A percentile compares a stretch with the other conserved stretches of the same genome.
Evolutionary conservation across 92 coral and sea anemone genomes (phyloP).

Genomic region (Plumapathes pennacea): DNA sequence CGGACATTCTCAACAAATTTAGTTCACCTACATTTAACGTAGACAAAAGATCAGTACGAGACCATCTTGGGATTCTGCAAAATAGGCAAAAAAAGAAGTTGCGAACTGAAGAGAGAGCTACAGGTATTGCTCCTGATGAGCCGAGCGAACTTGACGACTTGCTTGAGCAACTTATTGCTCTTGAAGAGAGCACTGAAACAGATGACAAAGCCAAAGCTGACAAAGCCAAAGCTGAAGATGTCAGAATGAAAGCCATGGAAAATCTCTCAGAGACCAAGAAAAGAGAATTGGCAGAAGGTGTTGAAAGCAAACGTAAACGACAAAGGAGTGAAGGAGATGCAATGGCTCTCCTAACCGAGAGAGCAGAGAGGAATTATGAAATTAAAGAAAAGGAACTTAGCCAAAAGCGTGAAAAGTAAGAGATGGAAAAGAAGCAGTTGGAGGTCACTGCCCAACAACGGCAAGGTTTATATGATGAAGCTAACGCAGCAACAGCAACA

Average conservation of each 20-base stretch:
- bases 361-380: slow-evolving; percentile 32
- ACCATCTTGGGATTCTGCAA: slow-evolving; percentile 26
- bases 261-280: slow-evolving; percentile 27
- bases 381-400: slow-evolving; percentile 19
- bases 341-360: slow-evolving; percentile 27
- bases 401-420: slow-evolving; percentile 12
- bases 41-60: slow-evolving; percentile 21
- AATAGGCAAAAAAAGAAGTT: slow-evolving; percentile 32
- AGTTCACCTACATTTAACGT: slow-evolving; percentile 24
- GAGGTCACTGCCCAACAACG: slow-evolving; percentile 21
- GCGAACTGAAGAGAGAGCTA: slow-evolving; percentile 43
- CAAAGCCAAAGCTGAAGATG: slow-evolving; percentile 45
- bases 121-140: slow-evolving; percentile 43
- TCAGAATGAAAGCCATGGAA: slow-evolving; percentile 50
- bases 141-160: slow-evolving; percentile 45
- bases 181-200: slow-evolving; percentile 56
- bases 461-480: slow-evolving; percentile 25
- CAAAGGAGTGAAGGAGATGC: slow-evolving; percentile 34
- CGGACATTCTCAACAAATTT: slow-evolving; percentile 27
- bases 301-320: slow-evolving; percentile 25
- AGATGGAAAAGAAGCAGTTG: slow-evolving; percentile 33
- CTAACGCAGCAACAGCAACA: slow-evolving; percentile 34
- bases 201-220: slow-evolving; percentile 36
- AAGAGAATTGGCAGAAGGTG: slow-evolving; percentile 34
- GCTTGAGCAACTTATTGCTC: slow-evolving; percentile 44